Percentiles rank a stretch among this genome's conserved stretches.
phyloP scores from a whole-genome alignment of 2,888 invertebrate species.

The Drosophila koepferae region DNA sequence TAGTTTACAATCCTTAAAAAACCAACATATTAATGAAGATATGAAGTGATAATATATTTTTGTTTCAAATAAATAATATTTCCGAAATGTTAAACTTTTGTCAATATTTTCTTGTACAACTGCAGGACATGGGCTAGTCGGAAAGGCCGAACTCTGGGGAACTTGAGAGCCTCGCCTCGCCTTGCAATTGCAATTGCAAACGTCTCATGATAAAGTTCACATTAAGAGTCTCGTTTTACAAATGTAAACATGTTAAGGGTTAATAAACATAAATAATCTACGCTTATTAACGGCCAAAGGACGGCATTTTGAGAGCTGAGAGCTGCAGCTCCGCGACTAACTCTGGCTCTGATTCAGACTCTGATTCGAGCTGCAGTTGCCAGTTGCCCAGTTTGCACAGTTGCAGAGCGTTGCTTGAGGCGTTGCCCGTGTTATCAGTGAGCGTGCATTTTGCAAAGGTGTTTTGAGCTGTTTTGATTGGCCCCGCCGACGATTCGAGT shows the following conservation, averaged over 20 bases:
- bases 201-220: conserved; percentile 82
- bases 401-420: conserved; percentile 20
- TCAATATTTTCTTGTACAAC: no score
- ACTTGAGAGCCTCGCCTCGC: conserved; percentile 18
- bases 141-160: neutral
- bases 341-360: conserved; percentile 1
- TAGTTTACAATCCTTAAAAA: no score
- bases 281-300: conserved; percentile 77
- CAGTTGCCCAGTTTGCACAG: conserved; percentile 10
- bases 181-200: conserved; percentile 68
- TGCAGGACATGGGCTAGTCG: conserved; percentile 23
- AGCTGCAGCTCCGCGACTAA: conserved; percentile 17
- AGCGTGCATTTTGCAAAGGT: conserved; percentile 83
- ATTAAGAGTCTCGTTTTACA: conserved; percentile 85
- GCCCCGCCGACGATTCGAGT: conserved; percentile 20
- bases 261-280: conserved; percentile 85
- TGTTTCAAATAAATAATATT: no score
- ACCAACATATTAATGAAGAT: no score
- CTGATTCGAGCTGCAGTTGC: neutral
- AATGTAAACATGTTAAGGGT: conserved; percentile 84
- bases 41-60: no score
- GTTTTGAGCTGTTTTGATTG: conserved; percentile 76
- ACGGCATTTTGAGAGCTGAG: conserved; percentile 48
- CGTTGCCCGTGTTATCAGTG: conserved; percentile 70
- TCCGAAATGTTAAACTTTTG: no score